Base-by-base conservation (phyloP, 2,888 invertebrate species). In the Tortricodes alternella region DNA sequence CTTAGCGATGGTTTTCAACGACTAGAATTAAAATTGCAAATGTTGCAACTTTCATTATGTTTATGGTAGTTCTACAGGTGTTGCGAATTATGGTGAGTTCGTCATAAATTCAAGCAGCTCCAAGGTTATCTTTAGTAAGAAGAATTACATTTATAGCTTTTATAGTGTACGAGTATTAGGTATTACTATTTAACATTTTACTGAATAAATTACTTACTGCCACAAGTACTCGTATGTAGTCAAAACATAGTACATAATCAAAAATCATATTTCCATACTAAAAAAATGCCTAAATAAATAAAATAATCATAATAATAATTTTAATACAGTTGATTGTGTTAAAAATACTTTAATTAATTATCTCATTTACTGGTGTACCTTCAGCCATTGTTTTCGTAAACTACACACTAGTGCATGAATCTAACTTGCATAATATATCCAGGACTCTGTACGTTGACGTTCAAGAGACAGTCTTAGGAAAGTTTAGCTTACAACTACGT, bases 361-460 rank as follows among this genome's bases (percentile, higher is more conserved):
- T n/a, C n/a, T n/a, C n/a, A n/a, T n/a, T n/a, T n/a, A n/a, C 3
- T 11, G 5, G n/a, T 3, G 11, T 29, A 29, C 34, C 24, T 9
- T n/a, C 13, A 50, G 53, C 37, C 58, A 49, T 46, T 24, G 41
- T 24, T 15, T 41, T 41, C 52, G 3, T 3, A 39, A 53, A 53
- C 53, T n/a, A n/a, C n/a, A n/a, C n/a, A n/a, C n/a, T 48, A 53
- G 41, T 41, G 53, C 34, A 48, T 34, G 39, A 41, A 62, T 53
- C 56, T 39, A 67, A 68, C 69, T 70, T 64, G 65, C 61, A 66
- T 70, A 66, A 70, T 71, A 67, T 66, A 66, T 64, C 63, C 59
- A 50, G 56, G 62, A 62, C 63, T 62, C 63, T 62, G 64, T 64
- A 59, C 62, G 57, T 58, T 55, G 65, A 60, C 64, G 65, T 62